A percentile compares a stretch with the other conserved stretches of the same genome.
Conservation (phyloP, 2,797 vertebrate genomes). For the Amblyopsis hoosieri region DNA sequence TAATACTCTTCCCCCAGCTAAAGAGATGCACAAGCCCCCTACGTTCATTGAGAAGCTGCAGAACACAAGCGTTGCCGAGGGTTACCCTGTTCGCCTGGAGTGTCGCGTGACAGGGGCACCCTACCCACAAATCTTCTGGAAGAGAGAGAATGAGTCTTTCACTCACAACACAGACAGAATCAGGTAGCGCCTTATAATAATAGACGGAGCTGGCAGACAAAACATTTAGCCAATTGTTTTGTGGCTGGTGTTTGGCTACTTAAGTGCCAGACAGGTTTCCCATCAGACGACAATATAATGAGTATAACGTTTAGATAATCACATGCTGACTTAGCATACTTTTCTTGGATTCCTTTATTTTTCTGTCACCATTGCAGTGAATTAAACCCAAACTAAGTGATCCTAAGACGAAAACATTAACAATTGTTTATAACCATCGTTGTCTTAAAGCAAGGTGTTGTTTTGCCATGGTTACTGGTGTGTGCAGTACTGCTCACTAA, state of each 20-base stretch:
- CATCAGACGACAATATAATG: neutral
- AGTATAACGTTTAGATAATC: neutral
- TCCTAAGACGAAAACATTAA: neutral
- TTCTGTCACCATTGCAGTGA: too few relatives aligned
- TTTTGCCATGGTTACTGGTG: neutral
- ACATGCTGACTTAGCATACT: neutral
- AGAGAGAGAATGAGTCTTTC: conserved; percentile 95
- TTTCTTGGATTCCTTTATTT: neutral
- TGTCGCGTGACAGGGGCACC: conserved; percentile 89
- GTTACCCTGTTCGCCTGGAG: conserved; percentile 93
- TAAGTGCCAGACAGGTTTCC: neutral
- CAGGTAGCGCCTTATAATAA: conserved; percentile 78
- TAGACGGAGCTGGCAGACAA: too few relatives aligned
- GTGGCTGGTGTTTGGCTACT: neutral
- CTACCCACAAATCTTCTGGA: conserved; percentile 97
- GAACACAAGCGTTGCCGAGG: conserved; percentile 94
- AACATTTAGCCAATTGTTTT: too few relatives aligned
- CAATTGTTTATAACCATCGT: too few relatives aligned
- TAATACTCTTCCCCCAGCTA: conserved; percentile 77
- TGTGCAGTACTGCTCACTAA: neutral
- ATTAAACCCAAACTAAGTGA: neutral
- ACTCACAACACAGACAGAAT: conserved; percentile 97
- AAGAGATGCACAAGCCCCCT: conserved; percentile 94
- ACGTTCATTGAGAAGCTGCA: conserved; percentile 95
- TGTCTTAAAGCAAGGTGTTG: too few relatives aligned